phyloP scores from a whole-genome alignment of 2,797 vertebrate genomes.

The Miopithecus talapoin region DNA sequence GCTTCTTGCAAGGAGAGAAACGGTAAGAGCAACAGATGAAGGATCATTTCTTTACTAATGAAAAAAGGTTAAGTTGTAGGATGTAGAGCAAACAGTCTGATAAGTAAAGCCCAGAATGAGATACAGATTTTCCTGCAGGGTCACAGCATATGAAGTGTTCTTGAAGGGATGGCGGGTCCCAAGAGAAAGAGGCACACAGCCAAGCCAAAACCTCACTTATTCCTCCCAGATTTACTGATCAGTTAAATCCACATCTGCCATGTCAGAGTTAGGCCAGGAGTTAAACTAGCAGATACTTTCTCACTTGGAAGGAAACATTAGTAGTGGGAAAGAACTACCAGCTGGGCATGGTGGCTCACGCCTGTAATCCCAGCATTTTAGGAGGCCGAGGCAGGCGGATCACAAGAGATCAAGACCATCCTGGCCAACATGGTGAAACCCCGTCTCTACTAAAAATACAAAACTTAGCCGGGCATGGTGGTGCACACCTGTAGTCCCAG shows the following conservation, averaged over 20 bases:
- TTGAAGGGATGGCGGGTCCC: neutral
- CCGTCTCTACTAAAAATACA: too few relatives aligned
- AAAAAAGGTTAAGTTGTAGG: neutral
- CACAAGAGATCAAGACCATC: too few relatives aligned
- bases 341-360: too few relatives aligned
- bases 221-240: neutral
- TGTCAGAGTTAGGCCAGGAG: neutral
- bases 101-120: neutral
- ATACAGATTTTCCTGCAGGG: neutral
- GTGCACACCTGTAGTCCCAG: too few relatives aligned
- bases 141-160: neutral
- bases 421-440: too few relatives aligned
- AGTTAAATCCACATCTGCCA: neutral
- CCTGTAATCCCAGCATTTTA: too few relatives aligned
- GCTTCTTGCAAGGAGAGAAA: neutral
- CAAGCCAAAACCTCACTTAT: neutral
- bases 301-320: neutral
- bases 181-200: neutral
- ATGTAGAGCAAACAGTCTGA: neutral
- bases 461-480: too few relatives aligned
- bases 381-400: too few relatives aligned
- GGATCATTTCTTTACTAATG: neutral
- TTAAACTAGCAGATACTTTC: neutral
- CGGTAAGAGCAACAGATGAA: neutral
- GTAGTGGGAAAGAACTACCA: neutral